Evolutionary conservation across 1,140 invertebrate species (phyloP), one percentile per base, ranked within the genome.

Genomic region (Drosophila albomicans): DNA sequence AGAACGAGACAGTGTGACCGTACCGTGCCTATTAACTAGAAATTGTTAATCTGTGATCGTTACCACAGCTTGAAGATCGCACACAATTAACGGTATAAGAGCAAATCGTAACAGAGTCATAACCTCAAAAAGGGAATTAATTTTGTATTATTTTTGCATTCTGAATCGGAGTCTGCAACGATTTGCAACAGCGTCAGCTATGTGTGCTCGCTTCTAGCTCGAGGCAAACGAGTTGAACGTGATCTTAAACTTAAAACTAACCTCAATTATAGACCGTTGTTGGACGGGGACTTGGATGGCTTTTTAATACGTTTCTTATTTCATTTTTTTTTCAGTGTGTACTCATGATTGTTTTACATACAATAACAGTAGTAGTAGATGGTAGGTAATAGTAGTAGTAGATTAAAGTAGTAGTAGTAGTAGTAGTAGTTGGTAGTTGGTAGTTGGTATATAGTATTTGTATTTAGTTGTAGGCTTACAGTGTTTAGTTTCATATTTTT

Each of bases 181-280:
- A 69, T 63, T n/a, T 30, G 38, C 20, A 25, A 8, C 20, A 49
- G 4, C 16, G 2, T 20, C 8, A 13, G 11, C n/a, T 10, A 4
- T 41, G 7, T 4, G 38, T 8, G 38, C 38, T 41, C 11, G 8
- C 38, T 41, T 64, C 30, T 49, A 48, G n/a, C 11, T 13, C 28
- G 11, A 49, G 30, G 32, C 62, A 10, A 25, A 64, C 62, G 62
- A 57, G 43, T 20, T 13, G 38, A 57, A 35, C 48, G 48, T 69
- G 52, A 56, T 63, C 75, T 78, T 74, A 78, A 74, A 16, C 75
- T 57, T 72, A 72, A 59, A 51, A 88, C 84, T 88, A 89, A 88
- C 85, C 84, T 88, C 78, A 73, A 65, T 65, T 64, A 20, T 20
- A 45, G 48, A 71, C 58, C 49, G 68, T 51, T 58, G 73, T 16